Evolutionary conservation across 2,113 vertebrate genomes (phyloP).

Genomic region (Paracanthobrama guichenoti): DNA sequence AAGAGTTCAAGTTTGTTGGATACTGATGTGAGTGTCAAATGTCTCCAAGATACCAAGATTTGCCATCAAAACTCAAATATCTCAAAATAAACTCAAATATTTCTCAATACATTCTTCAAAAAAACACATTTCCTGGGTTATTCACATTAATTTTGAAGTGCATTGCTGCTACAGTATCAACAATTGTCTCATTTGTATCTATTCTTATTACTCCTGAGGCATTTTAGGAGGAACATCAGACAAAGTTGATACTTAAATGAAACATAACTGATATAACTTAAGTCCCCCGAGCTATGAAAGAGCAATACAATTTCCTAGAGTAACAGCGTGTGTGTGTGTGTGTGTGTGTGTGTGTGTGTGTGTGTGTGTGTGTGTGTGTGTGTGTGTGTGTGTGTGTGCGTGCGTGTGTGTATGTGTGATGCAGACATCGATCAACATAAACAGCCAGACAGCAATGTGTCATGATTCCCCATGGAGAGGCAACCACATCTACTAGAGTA

Average conservation of each 20-base stretch:
- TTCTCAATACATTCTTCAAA: background rate
- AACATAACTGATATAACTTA: background rate
- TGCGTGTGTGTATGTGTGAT: background rate
- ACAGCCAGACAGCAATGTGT: slow-evolving; percentile 27
- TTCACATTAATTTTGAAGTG: background rate
- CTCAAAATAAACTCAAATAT: background rate
- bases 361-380: background rate
- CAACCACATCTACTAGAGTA: background rate
- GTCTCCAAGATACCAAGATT: background rate
- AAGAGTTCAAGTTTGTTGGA: background rate
- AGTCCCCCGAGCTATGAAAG: slow-evolving; percentile 14
- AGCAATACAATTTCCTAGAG: background rate
- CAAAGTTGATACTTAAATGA: background rate
- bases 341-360: background rate
- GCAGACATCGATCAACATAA: slow-evolving; percentile 24
- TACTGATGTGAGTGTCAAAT: background rate
- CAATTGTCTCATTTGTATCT: background rate
- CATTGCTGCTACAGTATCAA: no score
- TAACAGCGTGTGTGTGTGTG: background rate
- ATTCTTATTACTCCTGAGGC: slow-evolving; percentile 8
- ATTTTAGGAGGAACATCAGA: background rate
- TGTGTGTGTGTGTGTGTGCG: background rate
- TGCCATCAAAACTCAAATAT: background rate
- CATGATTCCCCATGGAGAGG: slow-evolving; percentile 16
- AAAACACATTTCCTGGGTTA: background rate